Evolutionary conservation across 1,140 invertebrate genomes (phyloP).

Genomic region (Phocides pigmalion): DNA sequence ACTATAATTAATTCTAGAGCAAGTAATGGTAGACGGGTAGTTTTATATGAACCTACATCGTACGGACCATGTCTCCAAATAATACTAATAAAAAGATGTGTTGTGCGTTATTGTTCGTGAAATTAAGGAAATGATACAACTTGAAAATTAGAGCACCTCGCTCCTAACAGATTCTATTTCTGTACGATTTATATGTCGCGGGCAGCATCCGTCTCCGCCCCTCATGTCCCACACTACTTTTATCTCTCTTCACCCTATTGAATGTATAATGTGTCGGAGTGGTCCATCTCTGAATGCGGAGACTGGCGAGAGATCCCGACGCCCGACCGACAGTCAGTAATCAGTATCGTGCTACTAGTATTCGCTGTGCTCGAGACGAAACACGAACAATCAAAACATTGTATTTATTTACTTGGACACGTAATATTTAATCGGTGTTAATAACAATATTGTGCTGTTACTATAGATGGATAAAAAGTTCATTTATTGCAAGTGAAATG

Average conservation of each 20-base stretch:
- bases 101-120: background rate
- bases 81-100: background rate
- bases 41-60: background rate
- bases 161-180: conserved; percentile 64
- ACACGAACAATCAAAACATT: conserved; percentile 38
- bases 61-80: background rate
- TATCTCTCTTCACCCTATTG: conserved; percentile 44
- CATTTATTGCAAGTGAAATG: background rate
- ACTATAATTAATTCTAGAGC: too few relatives aligned
- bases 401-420: conserved; percentile 15
- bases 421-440: background rate
- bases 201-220: conserved; percentile 67
- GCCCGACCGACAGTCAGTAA: conserved; percentile 40
- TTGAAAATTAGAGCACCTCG: conserved; percentile 57
- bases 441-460: background rate
- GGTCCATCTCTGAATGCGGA: conserved; percentile 37
- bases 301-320: conserved; percentile 55
- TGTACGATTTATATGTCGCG: conserved; percentile 54
- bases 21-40: too few relatives aligned
- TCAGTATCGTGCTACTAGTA: conserved; percentile 63
- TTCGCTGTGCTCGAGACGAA: conserved; percentile 46
- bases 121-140: conserved; percentile 58
- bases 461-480: background rate
- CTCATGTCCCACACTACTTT: conserved; percentile 35
- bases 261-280: conserved; percentile 32